These are phyloP conservation scores for Dipus sagitta DNA, from an alignment of 2,797 vertebrate genomes.

Conservation along the genomic window DNA sequence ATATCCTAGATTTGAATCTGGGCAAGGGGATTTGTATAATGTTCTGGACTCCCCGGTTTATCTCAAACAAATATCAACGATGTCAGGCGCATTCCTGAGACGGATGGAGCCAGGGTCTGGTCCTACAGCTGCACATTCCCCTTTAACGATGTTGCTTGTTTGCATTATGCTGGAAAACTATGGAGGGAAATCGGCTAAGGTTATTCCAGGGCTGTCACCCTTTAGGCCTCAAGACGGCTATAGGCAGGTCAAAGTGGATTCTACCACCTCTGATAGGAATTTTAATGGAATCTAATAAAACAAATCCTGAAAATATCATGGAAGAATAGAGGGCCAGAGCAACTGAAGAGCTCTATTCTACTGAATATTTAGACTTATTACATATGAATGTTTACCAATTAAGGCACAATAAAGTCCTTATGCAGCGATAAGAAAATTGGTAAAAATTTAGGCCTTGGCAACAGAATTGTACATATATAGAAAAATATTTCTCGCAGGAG, in stretches of 20 bases:
- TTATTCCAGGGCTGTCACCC: not conserved
- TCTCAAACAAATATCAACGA: not conserved
- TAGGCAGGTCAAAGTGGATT: not conserved
- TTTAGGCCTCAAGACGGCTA: not conserved
- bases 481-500: not conserved
- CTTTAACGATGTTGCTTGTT: not conserved
- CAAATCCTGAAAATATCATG: conserved; percentile 13
- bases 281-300: conserved; percentile 7
- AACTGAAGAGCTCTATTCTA: not conserved
- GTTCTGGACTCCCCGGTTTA: not conserved
- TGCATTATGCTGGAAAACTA: not conserved
- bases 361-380: not conserved
- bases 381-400: not conserved
- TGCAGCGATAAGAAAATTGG: not conserved
- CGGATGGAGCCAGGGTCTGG: not conserved
- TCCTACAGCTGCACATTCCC: not conserved
- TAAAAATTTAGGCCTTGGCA: not conserved
- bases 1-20: not conserved
- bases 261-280: not conserved
- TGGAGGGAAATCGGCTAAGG: not conserved
- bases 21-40: not conserved
- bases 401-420: not conserved
- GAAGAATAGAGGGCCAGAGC: not conserved
- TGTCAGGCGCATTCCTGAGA: not conserved
- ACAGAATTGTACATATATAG: not conserved